These are phyloP conservation scores for Astyanax mexicanus DNA, from an alignment of 2,797 vertebrate species.

Conservation along the genomic window DNA sequence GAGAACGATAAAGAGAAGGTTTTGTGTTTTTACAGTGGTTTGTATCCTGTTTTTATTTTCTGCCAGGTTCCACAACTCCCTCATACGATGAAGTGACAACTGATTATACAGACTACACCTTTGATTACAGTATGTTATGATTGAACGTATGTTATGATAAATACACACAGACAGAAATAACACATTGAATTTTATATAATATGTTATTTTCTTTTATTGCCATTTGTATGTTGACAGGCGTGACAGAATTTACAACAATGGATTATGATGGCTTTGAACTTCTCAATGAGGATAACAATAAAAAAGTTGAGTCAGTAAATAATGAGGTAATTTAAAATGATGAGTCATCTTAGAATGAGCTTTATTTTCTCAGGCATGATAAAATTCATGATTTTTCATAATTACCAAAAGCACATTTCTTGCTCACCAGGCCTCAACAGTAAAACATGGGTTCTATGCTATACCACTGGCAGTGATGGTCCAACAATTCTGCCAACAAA, in stretches of 20 bases:
- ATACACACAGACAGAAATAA: no score
- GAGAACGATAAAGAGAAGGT: no score
- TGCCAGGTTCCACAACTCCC: background rate
- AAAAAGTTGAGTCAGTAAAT: no score
- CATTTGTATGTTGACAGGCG: background rate
- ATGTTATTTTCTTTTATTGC: background rate
- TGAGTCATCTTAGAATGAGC: no score
- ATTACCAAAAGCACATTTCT: slow-evolving; percentile 12
- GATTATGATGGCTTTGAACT: background rate
- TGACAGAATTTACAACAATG: no score
- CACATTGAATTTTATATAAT: no score
- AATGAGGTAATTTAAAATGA: no score
- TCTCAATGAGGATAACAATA: background rate
- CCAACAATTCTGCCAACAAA: slow-evolving; percentile 34
- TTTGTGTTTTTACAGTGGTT: no score
- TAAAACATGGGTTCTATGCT: background rate
- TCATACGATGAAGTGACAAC: background rate
- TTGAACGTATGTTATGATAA: no score
- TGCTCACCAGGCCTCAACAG: slow-evolving; percentile 21
- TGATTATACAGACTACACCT: background rate
- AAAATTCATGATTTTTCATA: background rate
- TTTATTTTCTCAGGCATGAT: no score
- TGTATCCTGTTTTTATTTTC: background rate
- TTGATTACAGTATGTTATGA: background rate
- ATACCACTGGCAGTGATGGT: slow-evolving; percentile 42